phyloP scores from a whole-genome alignment of 2,888 invertebrate genomes.

The Plagodis dolabraria region DNA sequence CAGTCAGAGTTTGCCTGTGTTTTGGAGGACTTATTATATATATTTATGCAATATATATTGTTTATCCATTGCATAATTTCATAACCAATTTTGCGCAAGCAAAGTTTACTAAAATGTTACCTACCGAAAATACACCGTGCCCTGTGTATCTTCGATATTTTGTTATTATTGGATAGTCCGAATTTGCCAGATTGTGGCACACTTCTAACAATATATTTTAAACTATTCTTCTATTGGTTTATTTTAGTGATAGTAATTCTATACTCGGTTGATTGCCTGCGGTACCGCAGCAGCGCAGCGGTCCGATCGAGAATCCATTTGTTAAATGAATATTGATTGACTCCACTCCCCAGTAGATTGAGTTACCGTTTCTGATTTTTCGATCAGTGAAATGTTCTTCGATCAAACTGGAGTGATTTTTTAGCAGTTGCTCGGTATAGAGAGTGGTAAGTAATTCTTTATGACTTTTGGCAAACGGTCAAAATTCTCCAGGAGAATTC shows the following conservation, averaged over 20 bases:
- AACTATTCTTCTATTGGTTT: slow-evolving; percentile 5
- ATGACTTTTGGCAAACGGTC: slow-evolving; percentile 50
- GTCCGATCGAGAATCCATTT: slow-evolving; percentile 43
- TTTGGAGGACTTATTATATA: too few species aligned
- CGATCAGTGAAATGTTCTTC: slow-evolving; percentile 14
- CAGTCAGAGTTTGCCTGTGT: too few species aligned
- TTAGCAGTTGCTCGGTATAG: slow-evolving; percentile 16
- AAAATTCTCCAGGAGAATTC: slow-evolving; percentile 44
- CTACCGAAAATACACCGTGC: too few species aligned
- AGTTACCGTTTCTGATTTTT: slow-evolving; percentile 27
- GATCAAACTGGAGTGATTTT: slow-evolving; percentile 18
- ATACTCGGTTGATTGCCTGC: slow-evolving; percentile 42
- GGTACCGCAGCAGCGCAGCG: slow-evolving; percentile 21
- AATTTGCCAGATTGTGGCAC: too few species aligned
- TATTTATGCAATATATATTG: too few species aligned
- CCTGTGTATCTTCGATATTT: too few species aligned
- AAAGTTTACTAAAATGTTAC: too few species aligned
- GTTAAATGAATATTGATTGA: slow-evolving; percentile 54
- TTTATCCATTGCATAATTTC: too few species aligned
- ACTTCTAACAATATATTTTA: too few species aligned
- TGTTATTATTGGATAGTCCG: too few species aligned
- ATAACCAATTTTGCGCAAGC: too few species aligned
- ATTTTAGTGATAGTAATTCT: slow-evolving; percentile 37
- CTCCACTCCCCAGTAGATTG: slow-evolving; percentile 34
- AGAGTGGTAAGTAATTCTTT: slow-evolving; percentile 38